These are phyloP conservation scores for Sander lucioperca DNA, from an alignment of 2,113 vertebrate species.

Conservation along the genomic window DNA sequence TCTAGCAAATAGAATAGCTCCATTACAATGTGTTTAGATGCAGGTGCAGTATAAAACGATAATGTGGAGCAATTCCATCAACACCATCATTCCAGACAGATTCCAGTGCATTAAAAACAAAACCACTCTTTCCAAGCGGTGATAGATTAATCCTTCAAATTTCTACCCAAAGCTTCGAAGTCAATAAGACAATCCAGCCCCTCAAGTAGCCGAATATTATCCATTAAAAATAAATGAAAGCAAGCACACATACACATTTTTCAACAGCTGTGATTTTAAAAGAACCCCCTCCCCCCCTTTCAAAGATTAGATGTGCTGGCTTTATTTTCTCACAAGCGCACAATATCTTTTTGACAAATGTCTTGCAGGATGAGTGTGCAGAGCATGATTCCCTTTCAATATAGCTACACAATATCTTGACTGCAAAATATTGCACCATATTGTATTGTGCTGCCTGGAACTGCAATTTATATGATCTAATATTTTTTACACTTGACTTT, in stretches of 20 bases:
- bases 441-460: conserved; percentile 22
- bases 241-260: conserved; percentile 15
- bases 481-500: conserved; percentile 51
- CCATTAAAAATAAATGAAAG: conserved; percentile 21
- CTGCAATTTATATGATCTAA: conserved; percentile 43
- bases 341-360: conserved; percentile 52
- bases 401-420: conserved; percentile 14
- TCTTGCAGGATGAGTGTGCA: conserved; percentile 47
- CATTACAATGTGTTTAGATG: conserved; percentile 33
- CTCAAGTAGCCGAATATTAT: conserved; percentile 44
- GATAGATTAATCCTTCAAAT: conserved; percentile 55
- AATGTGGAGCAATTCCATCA: conserved; percentile 42
- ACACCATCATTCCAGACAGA: conserved; percentile 46
- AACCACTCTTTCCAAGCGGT: conserved; percentile 25
- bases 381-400: conserved; percentile 42
- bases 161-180: conserved; percentile 54
- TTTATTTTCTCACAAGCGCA: conserved; percentile 56
- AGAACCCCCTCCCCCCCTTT: background rate
- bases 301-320: conserved; percentile 61
- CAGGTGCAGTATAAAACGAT: conserved; percentile 35
- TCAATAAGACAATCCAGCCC: conserved; percentile 46
- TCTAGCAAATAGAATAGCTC: conserved; percentile 19
- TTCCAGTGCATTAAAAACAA: conserved; percentile 47
- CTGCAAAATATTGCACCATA: conserved; percentile 22
- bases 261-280: conserved; percentile 36